A percentile compares a stretch with the other conserved stretches of the same genome.
phyloP scores from a whole-genome alignment of 1,140 invertebrate genomes.

The Papilio helenus region DNA sequence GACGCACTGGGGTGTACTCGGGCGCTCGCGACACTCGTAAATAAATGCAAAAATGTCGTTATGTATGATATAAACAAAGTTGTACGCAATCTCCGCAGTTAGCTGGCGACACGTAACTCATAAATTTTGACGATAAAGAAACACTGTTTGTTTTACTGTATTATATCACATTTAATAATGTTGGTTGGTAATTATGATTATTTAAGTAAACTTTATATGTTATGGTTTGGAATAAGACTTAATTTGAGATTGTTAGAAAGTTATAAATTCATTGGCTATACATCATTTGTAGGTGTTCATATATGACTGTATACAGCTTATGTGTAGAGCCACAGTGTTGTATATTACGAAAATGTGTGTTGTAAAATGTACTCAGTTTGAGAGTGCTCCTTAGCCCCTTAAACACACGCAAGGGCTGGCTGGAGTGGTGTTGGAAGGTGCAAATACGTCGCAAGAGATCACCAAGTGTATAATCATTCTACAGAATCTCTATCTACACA shows the following conservation, averaged over 20 bases:
- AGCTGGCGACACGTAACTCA: not conserved
- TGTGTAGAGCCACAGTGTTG: not conserved
- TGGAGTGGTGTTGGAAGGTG: conserved; percentile 23
- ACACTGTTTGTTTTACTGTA: not conserved
- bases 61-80: not conserved
- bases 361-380: conserved; percentile 17
- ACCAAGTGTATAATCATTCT: conserved; percentile 6
- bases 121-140: conserved; percentile 9
- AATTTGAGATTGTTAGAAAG: too few species aligned
- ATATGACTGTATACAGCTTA: not conserved
- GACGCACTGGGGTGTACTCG: not conserved
- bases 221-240: too few species aligned
- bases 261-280: too few species aligned
- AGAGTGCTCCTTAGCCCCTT: conserved; percentile 13
- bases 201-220: too few species aligned
- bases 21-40: not conserved
- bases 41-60: conserved; percentile 12
- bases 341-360: conserved; percentile 7
- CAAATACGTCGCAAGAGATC: conserved; percentile 14
- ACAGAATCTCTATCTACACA: not conserved
- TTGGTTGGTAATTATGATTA: not conserved
- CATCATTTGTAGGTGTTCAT: too few species aligned
- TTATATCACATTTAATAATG: not conserved
- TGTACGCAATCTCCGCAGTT: conserved; percentile 16
- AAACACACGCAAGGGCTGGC: conserved; percentile 4